Base-by-base conservation (phyloP, 2,888 invertebrate genomes). In the Argyresthia goedartella region DNA sequence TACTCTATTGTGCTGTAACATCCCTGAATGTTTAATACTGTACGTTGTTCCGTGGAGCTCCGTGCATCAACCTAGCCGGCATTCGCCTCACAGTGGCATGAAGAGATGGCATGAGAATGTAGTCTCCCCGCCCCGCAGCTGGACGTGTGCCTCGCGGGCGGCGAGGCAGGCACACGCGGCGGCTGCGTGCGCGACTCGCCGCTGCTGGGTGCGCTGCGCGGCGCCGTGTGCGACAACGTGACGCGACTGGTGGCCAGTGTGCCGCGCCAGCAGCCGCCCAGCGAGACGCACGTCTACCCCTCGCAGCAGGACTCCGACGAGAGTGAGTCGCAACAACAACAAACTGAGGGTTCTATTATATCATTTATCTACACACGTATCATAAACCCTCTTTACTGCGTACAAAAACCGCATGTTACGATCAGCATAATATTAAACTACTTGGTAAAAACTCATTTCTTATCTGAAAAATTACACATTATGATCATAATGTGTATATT, bases 191-290 rank as follows among this genome's bases (percentile, higher is more conserved):
- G 60, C 35, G 78, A 78, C 59, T 74, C 66, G 63, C 80, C 81
- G 49, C 72, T 85, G 60, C 76, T 85, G 67, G 65, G 68, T 61
- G 95, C 94, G 86, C 95, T 91, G 79, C 88, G 91, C 36, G 91
- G 91, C 42, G 91, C 93, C 65, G 84, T 95, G 51, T 91, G 92
- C 57, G 92, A 92, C 65, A 95, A 95, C 87, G 85, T 94, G 53
- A 88, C 92, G 62, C 90, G 91, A 33, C 87, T 91, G 39, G 90
- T 95, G 52, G 84, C 87, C 48, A 81, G 88, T 61, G 89, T 94
- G 51, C 70, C 68, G 54, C 53, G 13, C 59, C 58, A 56, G 50
- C 57, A 57, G 53, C 52, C 55, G 60, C 57, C 57, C 49, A 55
- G 58, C 53, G 53, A 56, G 52, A 53, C 51, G 25, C 51, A 47